These are phyloP conservation scores for Leptosomus discolor DNA, from an alignment of 2,113 vertebrate species.

Conservation along the genomic window DNA sequence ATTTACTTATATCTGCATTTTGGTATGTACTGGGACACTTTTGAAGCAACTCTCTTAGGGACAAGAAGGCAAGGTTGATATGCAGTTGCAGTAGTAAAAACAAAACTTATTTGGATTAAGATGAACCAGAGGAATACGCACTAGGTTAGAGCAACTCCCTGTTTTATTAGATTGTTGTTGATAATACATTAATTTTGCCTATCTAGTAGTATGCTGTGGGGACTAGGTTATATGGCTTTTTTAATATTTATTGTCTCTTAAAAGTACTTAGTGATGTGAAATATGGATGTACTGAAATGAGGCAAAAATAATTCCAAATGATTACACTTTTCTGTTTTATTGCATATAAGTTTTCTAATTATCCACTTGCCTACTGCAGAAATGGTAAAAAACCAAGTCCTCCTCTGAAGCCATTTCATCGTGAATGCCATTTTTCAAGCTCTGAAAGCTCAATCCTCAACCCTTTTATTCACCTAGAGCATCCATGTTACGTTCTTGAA, in stretches of 20 bases:
- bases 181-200: not conserved
- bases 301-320: not conserved
- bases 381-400: not conserved
- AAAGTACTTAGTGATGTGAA: not conserved
- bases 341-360: not conserved
- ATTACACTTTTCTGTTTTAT: not conserved
- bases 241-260: not conserved
- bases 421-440: not conserved
- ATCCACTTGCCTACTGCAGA: not conserved
- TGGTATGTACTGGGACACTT: not conserved
- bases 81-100: not conserved
- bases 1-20: not conserved
- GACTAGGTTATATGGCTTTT: not conserved
- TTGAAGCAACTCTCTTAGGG: not conserved
- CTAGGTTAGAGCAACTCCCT: not conserved
- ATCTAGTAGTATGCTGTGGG: not conserved
- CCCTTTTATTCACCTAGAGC: not conserved
- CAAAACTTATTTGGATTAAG: not conserved
- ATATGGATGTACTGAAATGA: not conserved
- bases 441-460: not conserved
- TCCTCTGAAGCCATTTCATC: not conserved
- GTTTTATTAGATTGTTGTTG: not conserved
- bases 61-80: not conserved
- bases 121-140: not conserved
- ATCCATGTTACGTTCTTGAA: not conserved